phyloP scores from a whole-genome alignment of 2,888 invertebrate species.

The Dryomyza anilis region DNA sequence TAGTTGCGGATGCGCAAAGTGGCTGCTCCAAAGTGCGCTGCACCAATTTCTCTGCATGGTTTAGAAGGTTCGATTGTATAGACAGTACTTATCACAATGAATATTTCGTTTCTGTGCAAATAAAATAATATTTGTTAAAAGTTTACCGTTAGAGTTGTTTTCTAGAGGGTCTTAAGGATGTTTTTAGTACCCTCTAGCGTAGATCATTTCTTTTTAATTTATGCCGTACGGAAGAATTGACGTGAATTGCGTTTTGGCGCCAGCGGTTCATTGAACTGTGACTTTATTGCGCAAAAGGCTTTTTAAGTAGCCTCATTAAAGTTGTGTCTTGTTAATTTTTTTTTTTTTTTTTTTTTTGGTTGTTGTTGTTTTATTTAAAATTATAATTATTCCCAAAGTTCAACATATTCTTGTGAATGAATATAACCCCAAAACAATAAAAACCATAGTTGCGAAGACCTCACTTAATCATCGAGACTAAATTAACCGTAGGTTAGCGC shows the following conservation, averaged over 20 bases:
- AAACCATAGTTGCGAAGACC: conserved; percentile 22
- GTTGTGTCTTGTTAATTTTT: conserved; percentile 22
- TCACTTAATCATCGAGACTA: conserved; percentile 6
- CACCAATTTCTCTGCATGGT: too few species aligned
- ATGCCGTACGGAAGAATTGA: too few species aligned
- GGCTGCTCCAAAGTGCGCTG: too few species aligned
- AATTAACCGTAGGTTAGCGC: not conserved
- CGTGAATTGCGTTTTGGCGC: not conserved
- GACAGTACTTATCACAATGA: too few species aligned
- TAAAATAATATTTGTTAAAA: too few species aligned
- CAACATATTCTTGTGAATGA: conserved; percentile 7
- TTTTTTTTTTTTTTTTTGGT: conserved; percentile 14
- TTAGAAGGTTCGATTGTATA: too few species aligned
- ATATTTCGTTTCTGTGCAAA: too few species aligned
- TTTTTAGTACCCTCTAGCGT: too few species aligned
- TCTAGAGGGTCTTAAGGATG: too few species aligned
- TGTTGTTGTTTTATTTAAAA: conserved; percentile 38
- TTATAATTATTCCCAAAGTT: conserved; percentile 39
- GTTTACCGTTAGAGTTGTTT: too few species aligned
- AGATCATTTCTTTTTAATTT: too few species aligned
- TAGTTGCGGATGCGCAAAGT: too few species aligned
- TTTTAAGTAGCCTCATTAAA: conserved; percentile 37
- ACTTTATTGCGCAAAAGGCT: not conserved
- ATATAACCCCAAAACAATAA: conserved; percentile 42
- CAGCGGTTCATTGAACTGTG: not conserved